phyloP scores from a whole-genome alignment of 2,888 invertebrate species.

The Beris morrisii region DNA sequence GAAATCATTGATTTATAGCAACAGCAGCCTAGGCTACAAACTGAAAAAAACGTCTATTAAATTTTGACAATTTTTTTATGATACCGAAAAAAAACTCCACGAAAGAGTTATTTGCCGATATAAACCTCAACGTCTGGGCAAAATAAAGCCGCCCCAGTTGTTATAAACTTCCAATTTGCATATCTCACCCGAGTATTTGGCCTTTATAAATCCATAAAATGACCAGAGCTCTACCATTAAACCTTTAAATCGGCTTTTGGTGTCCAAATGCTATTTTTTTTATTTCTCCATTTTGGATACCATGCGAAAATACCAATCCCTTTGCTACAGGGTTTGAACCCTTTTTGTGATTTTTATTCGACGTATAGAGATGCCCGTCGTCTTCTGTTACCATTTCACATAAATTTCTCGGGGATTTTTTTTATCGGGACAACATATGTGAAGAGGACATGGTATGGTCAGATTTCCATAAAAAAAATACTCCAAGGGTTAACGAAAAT shows the following conservation, averaged over 20 bases:
- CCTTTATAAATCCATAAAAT: conserved; percentile 27
- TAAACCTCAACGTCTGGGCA: too few species aligned
- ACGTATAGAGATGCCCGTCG: conserved; percentile 5
- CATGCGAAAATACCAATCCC: background rate
- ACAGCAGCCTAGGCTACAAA: too few species aligned
- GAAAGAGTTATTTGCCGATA: too few species aligned
- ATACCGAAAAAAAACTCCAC: too few species aligned
- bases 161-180: too few species aligned
- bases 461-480: conserved; percentile 14
- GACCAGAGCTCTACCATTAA: conserved; percentile 21
- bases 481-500: background rate
- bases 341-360: conserved; percentile 28
- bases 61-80: too few species aligned
- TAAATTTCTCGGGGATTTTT: conserved; percentile 3
- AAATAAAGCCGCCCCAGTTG: too few species aligned
- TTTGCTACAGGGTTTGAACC: conserved; percentile 10
- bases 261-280: conserved; percentile 15
- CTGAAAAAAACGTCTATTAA: too few species aligned
- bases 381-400: conserved; percentile 13
- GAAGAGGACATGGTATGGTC: conserved; percentile 6
- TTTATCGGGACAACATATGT: conserved; percentile 21
- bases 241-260: conserved; percentile 26
- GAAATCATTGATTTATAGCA: too few species aligned
- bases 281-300: conserved; percentile 3
- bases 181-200: too few species aligned